These are phyloP conservation scores for Pitta sordida DNA, from an alignment of 2,113 vertebrate genomes.

Conservation along the genomic window DNA sequence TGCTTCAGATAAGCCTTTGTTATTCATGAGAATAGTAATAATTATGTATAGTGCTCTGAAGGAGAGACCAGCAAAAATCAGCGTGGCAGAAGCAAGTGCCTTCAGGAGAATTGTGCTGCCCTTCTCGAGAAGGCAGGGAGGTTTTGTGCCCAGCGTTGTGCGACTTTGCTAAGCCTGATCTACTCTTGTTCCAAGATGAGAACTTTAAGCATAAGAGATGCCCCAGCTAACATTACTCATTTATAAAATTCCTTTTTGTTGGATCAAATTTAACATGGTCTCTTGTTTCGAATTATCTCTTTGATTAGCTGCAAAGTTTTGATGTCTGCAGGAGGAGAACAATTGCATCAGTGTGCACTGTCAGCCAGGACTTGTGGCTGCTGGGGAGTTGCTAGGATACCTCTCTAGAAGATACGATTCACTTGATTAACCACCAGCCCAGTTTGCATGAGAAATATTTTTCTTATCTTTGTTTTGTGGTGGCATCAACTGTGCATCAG, in stretches of 20 bases:
- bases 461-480: slow-evolving; percentile 38
- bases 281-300: slow-evolving; percentile 59
- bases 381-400: slow-evolving; percentile 74
- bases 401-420: slow-evolving; percentile 63
- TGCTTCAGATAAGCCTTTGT: not conserved
- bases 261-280: slow-evolving; percentile 34
- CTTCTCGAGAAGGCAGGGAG: not conserved
- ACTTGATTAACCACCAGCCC: slow-evolving; percentile 66
- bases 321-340: slow-evolving; percentile 61
- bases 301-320: slow-evolving; percentile 69
- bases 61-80: not conserved
- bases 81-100: accelerated
- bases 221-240: not conserved
- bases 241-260: slow-evolving; percentile 46
- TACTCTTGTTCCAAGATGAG: not conserved
- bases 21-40: not conserved
- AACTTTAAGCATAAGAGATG: not conserved
- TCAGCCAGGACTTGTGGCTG: slow-evolving; percentile 57
- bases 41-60: not conserved
- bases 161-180: not conserved
- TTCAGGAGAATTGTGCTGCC: not conserved
- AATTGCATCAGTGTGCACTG: slow-evolving; percentile 54
- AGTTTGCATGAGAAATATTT: slow-evolving; percentile 60
- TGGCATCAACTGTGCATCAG: not conserved
- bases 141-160: not conserved